phyloP scores from a whole-genome alignment of 1,140 invertebrate genomes.

The Gryllus bimaculatus region DNA sequence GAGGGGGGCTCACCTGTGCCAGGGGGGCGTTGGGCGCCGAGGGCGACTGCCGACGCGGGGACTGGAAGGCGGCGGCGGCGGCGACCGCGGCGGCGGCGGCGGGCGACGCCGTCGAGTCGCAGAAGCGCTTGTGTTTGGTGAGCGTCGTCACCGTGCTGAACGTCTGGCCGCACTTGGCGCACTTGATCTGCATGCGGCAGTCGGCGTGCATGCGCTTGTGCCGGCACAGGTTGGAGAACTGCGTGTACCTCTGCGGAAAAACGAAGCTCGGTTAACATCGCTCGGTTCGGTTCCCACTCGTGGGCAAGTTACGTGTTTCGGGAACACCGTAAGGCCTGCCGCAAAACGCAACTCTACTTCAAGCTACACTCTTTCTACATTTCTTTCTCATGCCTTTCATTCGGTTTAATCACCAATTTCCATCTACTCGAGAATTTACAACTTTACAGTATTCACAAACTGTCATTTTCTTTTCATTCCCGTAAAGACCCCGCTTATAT shows the following conservation, averaged over 20 bases:
- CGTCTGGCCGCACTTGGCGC: slow-evolving; percentile 82
- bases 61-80: slow-evolving; percentile 40
- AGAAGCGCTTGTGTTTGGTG: slow-evolving; percentile 76
- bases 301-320: too few species aligned
- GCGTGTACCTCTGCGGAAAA: slow-evolving; percentile 87
- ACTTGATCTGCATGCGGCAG: slow-evolving; percentile 81
- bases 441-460: too few species aligned
- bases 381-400: too few species aligned
- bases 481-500: too few species aligned
- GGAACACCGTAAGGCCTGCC: too few species aligned
- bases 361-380: too few species aligned
- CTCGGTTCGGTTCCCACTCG: too few species aligned
- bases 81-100: slow-evolving; percentile 36
- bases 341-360: too few species aligned
- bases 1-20: slow-evolving; percentile 10
- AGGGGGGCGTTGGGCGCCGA: slow-evolving; percentile 32
- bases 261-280: slow-evolving; percentile 15
- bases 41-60: slow-evolving; percentile 28
- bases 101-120: slow-evolving; percentile 51
- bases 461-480: too few species aligned
- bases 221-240: slow-evolving; percentile 98
- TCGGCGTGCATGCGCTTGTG: slow-evolving; percentile 98
- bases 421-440: too few species aligned
- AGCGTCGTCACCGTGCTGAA: slow-evolving; percentile 81
- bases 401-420: too few species aligned